These are phyloP conservation scores for Dryobotodes eremita DNA, from an alignment of 2,888 invertebrate species.

Conservation along the genomic window DNA sequence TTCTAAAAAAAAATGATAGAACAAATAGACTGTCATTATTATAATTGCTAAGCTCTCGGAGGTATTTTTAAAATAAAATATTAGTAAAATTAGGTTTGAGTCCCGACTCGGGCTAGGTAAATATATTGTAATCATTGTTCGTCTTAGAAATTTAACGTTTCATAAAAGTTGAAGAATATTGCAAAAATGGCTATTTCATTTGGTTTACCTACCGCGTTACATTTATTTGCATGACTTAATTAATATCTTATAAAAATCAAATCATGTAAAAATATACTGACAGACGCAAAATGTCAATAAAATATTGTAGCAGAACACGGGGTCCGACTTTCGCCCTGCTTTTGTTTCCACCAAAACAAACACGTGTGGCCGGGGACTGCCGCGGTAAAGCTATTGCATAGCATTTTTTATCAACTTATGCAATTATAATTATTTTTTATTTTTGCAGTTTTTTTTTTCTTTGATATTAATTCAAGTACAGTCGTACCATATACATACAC, in stretches of 20 bases:
- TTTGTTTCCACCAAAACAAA: too few species aligned
- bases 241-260: background rate
- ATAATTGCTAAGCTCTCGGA: conserved; percentile 52
- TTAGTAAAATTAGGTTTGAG: conserved; percentile 52
- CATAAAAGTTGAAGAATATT: conserved; percentile 2
- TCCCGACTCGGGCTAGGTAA: conserved; percentile 22
- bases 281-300: too few species aligned
- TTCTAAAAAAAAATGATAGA: conserved; percentile 52
- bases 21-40: conserved; percentile 56
- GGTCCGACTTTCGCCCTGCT: background rate
- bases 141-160: background rate
- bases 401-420: too few species aligned
- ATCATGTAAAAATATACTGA: too few species aligned
- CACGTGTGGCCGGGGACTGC: too few species aligned
- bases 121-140: conserved; percentile 31
- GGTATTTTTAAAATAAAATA: conserved; percentile 59
- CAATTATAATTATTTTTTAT: background rate
- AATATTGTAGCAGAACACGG: background rate
- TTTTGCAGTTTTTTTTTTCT: too few species aligned
- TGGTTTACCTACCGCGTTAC: background rate
- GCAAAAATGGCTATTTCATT: background rate
- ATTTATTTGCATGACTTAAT: conserved; percentile 19
- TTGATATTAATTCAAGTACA: too few species aligned
- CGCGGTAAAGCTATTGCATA: too few species aligned
- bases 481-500: too few species aligned